Percentiles rank a stretch among this genome's conserved stretches.
Conservation (phyloP, 23 tunicate genomes). For the Botrylloides violaceus region DNA sequence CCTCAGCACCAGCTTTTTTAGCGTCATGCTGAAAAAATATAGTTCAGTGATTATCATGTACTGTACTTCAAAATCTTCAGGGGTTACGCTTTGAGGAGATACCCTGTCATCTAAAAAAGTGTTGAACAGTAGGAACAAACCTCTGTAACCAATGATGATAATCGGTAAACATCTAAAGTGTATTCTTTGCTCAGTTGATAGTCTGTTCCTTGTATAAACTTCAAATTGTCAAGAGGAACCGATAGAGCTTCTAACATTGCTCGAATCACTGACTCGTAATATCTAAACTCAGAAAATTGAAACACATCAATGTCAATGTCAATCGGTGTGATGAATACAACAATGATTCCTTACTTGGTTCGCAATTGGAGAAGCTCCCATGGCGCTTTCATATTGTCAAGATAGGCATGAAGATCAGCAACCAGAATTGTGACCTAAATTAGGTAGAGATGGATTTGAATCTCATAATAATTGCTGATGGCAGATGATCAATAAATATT, state of each 20-base stretch:
- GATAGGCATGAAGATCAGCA: conserved; percentile 93
- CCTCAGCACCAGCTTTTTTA: conserved; percentile 99
- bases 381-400: conserved; percentile 98
- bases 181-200: conserved; percentile 90
- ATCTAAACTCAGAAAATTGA: conserved; percentile 25
- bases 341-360: conserved; percentile 40
- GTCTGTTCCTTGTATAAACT: conserved; percentile 94
- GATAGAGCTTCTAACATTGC: conserved; percentile 80
- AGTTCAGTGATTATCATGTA: no score
- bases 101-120: not conserved
- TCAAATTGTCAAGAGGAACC: conserved; percentile 84
- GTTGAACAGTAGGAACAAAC: conserved; percentile 10
- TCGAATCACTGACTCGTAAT: conserved; percentile 63
- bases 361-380: conserved; percentile 83
- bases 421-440: conserved; percentile 77
- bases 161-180: conserved; percentile 83
- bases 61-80: no score
- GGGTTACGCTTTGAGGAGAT: no score
- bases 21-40: conserved; percentile 84
- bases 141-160: conserved; percentile 80
- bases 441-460: no score
- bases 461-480: no score
- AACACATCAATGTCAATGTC: not conserved
- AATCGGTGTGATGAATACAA: not conserved
- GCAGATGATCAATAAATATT: no score